Evolutionary conservation across 2,113 vertebrate species (phyloP).

Genomic region (Rhinoderma darwinii): DNA sequence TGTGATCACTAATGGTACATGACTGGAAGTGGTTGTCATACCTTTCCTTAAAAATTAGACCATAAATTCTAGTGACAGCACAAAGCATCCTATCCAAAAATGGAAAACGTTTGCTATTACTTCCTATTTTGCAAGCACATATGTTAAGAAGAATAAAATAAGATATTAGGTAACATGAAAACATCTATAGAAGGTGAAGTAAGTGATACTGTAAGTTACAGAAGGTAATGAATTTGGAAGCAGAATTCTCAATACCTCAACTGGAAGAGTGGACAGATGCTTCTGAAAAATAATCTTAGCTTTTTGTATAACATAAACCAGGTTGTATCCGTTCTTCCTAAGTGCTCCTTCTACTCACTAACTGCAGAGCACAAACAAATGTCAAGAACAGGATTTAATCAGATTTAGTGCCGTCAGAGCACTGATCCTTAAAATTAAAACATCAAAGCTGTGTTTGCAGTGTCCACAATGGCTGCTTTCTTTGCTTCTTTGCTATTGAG

Average conservation of each 20-base stretch:
- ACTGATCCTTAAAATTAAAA: constrained; percentile 57
- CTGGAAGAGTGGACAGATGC: background rate
- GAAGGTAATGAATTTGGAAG: background rate
- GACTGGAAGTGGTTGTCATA: too few species aligned
- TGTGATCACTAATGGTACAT: too few species aligned
- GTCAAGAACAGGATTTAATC: constrained; percentile 55
- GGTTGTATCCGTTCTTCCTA: constrained; percentile 46
- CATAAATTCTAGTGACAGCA: background rate
- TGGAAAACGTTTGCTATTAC: background rate
- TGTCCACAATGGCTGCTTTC: constrained; percentile 27
- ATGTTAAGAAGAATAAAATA: background rate
- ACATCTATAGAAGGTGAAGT: background rate
- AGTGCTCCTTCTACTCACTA: constrained; percentile 44
- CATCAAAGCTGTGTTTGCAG: constrained; percentile 34
- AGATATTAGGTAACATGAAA: background rate
- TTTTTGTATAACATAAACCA: constrained; percentile 28
- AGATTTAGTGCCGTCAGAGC: constrained; percentile 54
- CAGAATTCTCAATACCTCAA: background rate
- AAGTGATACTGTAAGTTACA: background rate
- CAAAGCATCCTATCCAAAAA: background rate
- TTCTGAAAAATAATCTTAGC: constrained; percentile 3
- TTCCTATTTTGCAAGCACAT: background rate
- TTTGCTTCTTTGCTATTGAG: constrained; percentile 19
- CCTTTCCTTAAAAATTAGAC: background rate
- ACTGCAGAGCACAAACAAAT: constrained; percentile 49